Percentiles rank a stretch among this genome's conserved stretches.
Conservation (phyloP, 2,113 vertebrate species). For the Bothrops jararaca region DNA sequence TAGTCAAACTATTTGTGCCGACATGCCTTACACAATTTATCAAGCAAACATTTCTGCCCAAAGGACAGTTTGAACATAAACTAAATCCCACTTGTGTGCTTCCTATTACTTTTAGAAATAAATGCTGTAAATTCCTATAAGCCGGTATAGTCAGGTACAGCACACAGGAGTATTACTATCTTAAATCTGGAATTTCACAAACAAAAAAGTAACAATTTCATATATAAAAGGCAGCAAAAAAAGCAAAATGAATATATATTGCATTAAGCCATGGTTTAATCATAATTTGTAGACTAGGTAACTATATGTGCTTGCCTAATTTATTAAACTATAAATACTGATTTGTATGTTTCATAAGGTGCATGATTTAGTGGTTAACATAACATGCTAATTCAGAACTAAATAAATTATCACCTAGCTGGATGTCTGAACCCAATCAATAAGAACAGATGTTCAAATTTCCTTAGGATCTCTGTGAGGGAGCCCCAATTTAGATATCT, state of each 20-base stretch:
- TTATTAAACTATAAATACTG: background rate
- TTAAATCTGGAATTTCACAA: background rate
- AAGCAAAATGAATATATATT: background rate
- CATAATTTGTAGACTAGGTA: background rate
- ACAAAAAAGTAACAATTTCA: background rate
- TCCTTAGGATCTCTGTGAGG: background rate
- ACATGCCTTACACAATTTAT: background rate
- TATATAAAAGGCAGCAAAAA: background rate
- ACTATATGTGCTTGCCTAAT: background rate
- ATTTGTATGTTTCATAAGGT: background rate
- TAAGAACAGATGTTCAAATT: background rate
- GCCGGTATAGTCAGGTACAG: background rate
- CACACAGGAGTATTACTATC: background rate
- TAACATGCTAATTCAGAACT: background rate
- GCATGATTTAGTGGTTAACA: background rate
- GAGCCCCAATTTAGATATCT: background rate
- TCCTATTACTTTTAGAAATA: background rate
- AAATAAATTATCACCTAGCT: background rate
- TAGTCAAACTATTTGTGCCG: background rate
- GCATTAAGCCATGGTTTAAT: background rate
- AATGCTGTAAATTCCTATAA: background rate
- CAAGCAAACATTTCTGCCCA: background rate
- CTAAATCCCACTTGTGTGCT: background rate
- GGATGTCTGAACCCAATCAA: background rate
- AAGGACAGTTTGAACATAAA: constrained; percentile 7